Percentiles rank a stretch among this genome's conserved stretches.
These are phyloP conservation scores for Ploceus nigricollis DNA, from an alignment of 2,113 vertebrate species.

Conservation along the genomic window DNA sequence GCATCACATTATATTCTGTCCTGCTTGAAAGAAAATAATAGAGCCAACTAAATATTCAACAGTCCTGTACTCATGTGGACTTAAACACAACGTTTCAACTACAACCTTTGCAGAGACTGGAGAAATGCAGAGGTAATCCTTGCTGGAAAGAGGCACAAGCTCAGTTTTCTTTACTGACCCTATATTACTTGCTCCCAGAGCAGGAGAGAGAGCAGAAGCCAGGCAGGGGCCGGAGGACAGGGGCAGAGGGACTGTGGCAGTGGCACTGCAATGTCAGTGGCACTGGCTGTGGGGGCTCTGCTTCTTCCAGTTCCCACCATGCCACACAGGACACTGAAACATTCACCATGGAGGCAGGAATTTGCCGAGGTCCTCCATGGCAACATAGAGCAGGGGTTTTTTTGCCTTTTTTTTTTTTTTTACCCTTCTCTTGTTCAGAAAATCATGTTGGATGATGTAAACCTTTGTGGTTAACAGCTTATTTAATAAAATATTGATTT, in stretches of 20 bases:
- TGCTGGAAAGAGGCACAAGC: not conserved
- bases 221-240: not conserved
- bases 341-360: not conserved
- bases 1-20: not conserved
- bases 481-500: constrained; percentile 49
- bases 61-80: not conserved
- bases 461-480: constrained; percentile 2
- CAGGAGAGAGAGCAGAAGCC: not conserved
- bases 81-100: not conserved
- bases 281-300: not conserved
- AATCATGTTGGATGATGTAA: not conserved
- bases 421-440: not conserved
- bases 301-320: rapidly evolving
- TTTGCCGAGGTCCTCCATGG: not conserved
- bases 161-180: not conserved
- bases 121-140: not conserved
- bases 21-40: not conserved
- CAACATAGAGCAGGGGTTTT: not conserved
- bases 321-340: rapidly evolving
- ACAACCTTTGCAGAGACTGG: not conserved
- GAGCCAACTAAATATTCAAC: not conserved
- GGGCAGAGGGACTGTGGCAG: not conserved
- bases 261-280: not conserved
- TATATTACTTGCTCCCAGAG: not conserved
- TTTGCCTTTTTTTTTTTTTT: not conserved